Base-by-base conservation (phyloP, 2,113 vertebrate genomes). In the Helogale parvula region DNA sequence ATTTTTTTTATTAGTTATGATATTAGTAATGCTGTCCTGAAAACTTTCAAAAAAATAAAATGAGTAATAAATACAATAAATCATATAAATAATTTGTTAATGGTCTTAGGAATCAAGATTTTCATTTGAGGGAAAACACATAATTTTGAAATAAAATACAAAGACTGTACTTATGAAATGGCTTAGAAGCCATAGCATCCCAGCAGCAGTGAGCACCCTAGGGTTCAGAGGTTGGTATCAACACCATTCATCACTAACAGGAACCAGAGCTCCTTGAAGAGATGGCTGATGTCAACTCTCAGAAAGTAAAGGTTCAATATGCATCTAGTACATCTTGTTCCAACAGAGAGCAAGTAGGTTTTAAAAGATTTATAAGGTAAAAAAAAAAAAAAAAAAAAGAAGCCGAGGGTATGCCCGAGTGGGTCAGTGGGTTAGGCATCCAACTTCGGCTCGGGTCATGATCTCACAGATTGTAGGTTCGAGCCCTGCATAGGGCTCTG, bases 11-110 rank as follows among this genome's bases (percentile, higher is more conserved):
- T 52, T 87, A 91, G 21, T 72, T 94, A 33, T 47, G 52, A 77
- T 82, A 65, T 77, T 72, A 94, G 13, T 72, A 82, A 47, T 54
- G 16, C 29, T 74, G 3, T 17, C 54, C 13, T 69, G 7, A 63
- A 90, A 93, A n/a, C 29, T 86, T 96, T 86, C 74, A 87, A 93
- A 90, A 90, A 86, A 38, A 94, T 60, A 17, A 87, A 89, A 13
- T 3, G 74, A 65, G n/a, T 80, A 71, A 41, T 41, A 88, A 76
- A 76, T 9, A 71, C 31, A 83, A 60, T 57, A 90, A 81, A 54
- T 29, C 23, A 80, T 76, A 66, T 41, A 85, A 81, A 66, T 45
- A 66, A 88, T 76, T 66, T 80, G 25, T 84, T 85, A 88, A 92
- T 47, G 11, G n/a, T 71, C 41, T 86, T 66, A 93, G 60, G 74